Evolutionary conservation across 2,888 invertebrate genomes (phyloP).

Genomic region (Galerucella calmariensis): DNA sequence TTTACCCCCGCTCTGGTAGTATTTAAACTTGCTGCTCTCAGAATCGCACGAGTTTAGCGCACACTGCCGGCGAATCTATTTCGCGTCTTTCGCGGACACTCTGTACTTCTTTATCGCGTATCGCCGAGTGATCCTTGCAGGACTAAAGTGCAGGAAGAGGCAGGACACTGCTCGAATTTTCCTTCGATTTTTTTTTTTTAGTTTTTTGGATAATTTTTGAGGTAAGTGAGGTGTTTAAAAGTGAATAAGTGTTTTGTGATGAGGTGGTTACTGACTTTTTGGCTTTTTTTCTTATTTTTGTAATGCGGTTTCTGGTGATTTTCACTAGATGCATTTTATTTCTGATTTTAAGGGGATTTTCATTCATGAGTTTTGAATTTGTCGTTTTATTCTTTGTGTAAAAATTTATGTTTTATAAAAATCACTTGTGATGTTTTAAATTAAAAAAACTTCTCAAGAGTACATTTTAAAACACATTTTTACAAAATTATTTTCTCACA

Average conservation of each 20-base stretch:
- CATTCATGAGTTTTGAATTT: neutral
- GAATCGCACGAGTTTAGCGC: conserved; percentile 72
- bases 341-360: neutral
- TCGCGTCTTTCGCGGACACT: conserved; percentile 51
- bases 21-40: conserved; percentile 72
- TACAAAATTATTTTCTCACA: neutral
- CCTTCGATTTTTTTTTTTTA: conserved; percentile 13
- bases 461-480: neutral
- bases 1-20: conserved; percentile 70
- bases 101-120: conserved; percentile 36
- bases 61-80: conserved; percentile 58
- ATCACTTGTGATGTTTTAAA: neutral
- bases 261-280: neutral
- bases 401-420: no score
- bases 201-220: conserved; percentile 20
- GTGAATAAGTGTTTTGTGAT: conserved; percentile 27
- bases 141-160: conserved; percentile 32
- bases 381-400: neutral
- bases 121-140: conserved; percentile 25
- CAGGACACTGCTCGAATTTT: conserved; percentile 25
- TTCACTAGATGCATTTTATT: neutral
- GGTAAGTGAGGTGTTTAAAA: conserved; percentile 35
- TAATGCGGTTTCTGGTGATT: neutral
- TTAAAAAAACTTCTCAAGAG: neutral
- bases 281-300: neutral